Evolutionary conservation across 2,113 vertebrate genomes (phyloP).

Genomic region (Fulmarus glacialis): DNA sequence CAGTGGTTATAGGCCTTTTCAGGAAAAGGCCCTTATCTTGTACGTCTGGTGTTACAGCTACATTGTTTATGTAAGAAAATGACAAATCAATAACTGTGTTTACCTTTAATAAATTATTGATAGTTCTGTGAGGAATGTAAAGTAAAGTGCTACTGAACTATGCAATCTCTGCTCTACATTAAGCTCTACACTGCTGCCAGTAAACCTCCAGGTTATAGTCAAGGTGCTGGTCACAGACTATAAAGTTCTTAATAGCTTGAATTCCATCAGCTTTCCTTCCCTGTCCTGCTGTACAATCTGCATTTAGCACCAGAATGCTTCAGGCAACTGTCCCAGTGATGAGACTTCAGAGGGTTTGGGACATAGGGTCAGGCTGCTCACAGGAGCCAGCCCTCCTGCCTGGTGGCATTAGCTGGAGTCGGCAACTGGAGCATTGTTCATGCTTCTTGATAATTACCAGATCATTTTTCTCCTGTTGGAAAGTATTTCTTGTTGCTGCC

Average conservation of each 20-base stretch:
- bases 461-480: not conserved
- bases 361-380: not conserved
- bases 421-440: not conserved
- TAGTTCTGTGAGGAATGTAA: not conserved
- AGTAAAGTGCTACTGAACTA: not conserved
- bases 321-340: not conserved
- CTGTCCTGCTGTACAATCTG: not conserved
- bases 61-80: not conserved
- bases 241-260: not conserved
- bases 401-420: not conserved
- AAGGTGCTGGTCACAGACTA: not conserved
- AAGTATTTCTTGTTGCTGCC: not conserved
- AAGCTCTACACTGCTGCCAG: not conserved
- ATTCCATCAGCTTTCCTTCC: not conserved
- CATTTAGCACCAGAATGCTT: not conserved
- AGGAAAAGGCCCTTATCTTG: not conserved
- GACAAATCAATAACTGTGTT: not conserved
- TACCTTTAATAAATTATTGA: not conserved
- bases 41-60: not conserved
- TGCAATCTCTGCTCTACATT: not conserved
- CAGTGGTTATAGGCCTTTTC: accelerated
- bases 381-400: not conserved
- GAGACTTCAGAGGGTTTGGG: not conserved
- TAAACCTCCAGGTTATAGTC: not conserved
- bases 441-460: not conserved